These are phyloP conservation scores for Drosophila lini DNA, from an alignment of 1,140 invertebrate species.

Conservation along the genomic window DNA sequence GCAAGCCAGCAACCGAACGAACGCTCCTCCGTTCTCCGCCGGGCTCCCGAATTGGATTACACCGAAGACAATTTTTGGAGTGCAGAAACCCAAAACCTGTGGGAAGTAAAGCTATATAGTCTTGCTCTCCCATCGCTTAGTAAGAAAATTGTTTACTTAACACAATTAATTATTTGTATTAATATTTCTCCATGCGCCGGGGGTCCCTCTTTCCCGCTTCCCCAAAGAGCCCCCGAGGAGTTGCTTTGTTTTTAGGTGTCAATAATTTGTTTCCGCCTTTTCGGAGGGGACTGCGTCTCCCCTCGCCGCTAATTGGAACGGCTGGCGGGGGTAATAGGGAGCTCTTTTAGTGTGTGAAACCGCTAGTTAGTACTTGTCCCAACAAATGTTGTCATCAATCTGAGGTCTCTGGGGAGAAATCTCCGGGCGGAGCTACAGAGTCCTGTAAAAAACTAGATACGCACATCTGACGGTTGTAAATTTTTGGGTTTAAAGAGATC, in stretches of 20 bases:
- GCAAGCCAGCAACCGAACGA: slow-evolving; percentile 24
- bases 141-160: slow-evolving; percentile 58
- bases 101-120: slow-evolving; percentile 78
- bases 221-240: slow-evolving; percentile 6
- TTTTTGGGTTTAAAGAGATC: slow-evolving; percentile 16
- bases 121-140: slow-evolving; percentile 27
- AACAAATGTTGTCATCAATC: slow-evolving; percentile 81
- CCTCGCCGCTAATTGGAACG: slow-evolving; percentile 56
- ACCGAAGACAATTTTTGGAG: slow-evolving; percentile 49
- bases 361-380: slow-evolving; percentile 78
- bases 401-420: slow-evolving; percentile 7
- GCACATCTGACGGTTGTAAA: slow-evolving; percentile 67
- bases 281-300: slow-evolving; percentile 10
- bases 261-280: slow-evolving; percentile 61
- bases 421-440: neutral
- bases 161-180: slow-evolving; percentile 78
- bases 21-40: slow-evolving; percentile 17
- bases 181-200: slow-evolving; percentile 49
- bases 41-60: slow-evolving; percentile 58
- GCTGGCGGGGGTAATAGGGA: slow-evolving; percentile 5
- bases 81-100: slow-evolving; percentile 74
- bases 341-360: slow-evolving; percentile 61
- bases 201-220: neutral
- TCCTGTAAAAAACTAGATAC: slow-evolving; percentile 57
- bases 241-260: slow-evolving; percentile 58